Percentiles rank a stretch among this genome's conserved stretches.
Evolutionary conservation across 64 coral and sea anemone genomes (phyloP).

Genomic region (Montipora foliosa): DNA sequence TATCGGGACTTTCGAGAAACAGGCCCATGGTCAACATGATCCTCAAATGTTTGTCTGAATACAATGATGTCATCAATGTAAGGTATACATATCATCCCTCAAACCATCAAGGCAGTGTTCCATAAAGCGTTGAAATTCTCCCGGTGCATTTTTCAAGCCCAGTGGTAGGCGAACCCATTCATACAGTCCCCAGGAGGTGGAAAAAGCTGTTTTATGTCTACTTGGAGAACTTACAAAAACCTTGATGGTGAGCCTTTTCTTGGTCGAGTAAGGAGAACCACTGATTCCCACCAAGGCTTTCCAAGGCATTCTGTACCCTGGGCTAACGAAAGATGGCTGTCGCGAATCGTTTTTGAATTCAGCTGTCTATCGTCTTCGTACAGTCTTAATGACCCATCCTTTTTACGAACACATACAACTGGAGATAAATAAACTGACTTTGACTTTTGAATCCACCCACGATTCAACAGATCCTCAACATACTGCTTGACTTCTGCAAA

Average conservation of each 20-base stretch:
- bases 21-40: not conserved
- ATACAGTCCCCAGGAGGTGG: not conserved
- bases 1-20: too few species aligned
- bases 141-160: conserved; percentile 21
- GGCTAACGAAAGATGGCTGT: not conserved
- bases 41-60: conserved; percentile 12
- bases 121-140: conserved; percentile 32
- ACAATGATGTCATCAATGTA: conserved; percentile 32
- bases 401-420: conserved; percentile 29
- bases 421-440: conserved; percentile 5
- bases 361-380: not conserved
- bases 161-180: not conserved
- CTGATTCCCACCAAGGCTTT: not conserved
- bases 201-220: not conserved
- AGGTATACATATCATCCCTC: conserved; percentile 28
- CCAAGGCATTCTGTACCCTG: not conserved
- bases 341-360: not conserved
- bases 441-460: not conserved
- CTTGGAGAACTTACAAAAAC: not conserved
- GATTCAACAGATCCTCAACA: not conserved
- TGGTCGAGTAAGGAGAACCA: not conserved
- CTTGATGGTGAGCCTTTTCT: not conserved
- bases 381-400: not conserved
- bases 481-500: conserved; percentile 32
- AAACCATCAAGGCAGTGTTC: conserved; percentile 13